Conservation (phyloP, 2,888 invertebrate genomes). For the Cryptocephalus moraei region DNA sequence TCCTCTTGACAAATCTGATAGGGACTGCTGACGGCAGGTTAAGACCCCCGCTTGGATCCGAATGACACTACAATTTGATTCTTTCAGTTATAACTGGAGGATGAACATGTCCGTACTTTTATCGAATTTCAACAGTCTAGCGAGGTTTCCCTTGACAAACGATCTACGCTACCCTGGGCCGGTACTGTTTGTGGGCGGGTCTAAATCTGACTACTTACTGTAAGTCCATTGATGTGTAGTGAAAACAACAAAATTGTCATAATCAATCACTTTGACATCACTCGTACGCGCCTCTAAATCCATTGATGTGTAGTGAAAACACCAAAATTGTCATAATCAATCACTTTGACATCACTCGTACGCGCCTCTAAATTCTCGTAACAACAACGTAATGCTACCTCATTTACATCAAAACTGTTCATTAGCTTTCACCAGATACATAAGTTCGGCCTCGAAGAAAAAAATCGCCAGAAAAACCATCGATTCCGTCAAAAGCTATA, state of each 20-base stretch:
- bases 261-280: neutral
- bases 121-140: conserved; percentile 53
- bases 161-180: conserved; percentile 44
- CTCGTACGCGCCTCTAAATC: conserved; percentile 39
- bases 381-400: neutral
- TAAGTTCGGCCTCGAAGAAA: conserved; percentile 3
- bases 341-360: too few species aligned
- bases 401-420: conserved; percentile 10
- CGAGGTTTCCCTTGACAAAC: conserved; percentile 49
- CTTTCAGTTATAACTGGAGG: conserved; percentile 59
- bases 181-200: conserved; percentile 76
- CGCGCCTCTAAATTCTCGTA: neutral
- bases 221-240: conserved; percentile 30
- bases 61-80: neutral
- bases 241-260: neutral
- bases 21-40: conserved; percentile 30
- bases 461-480: neutral
- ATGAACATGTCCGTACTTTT: conserved; percentile 67
- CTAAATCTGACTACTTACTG: conserved; percentile 72
- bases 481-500: conserved; percentile 1
- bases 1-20: conserved; percentile 79
- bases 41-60: neutral
- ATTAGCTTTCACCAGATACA: conserved; percentile 2
- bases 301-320: neutral
- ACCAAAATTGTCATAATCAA: neutral